Base-by-base conservation (phyloP, 2,888 invertebrate species). In the Uropetala carovei region DNA sequence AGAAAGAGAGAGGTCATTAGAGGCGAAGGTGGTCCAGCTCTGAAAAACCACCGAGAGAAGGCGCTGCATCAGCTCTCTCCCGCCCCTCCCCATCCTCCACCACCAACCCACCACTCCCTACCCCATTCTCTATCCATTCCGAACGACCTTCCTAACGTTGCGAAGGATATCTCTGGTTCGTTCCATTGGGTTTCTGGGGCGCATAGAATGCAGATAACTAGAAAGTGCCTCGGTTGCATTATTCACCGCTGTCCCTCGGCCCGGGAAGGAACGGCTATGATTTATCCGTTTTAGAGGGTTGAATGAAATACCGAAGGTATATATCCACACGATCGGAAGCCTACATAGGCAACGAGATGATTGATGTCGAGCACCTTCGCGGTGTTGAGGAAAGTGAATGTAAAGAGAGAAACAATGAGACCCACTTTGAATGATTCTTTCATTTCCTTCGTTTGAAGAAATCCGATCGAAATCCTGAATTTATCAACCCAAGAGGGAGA, bases 251-350 rank as follows among this genome's bases (percentile, higher is more conserved):
- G 43, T 43, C 43, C 43, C 64, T 83, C 56, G 56, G 43, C 83
- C n/a, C 83, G 75, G 11, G 89, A 30, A 43, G 64, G 27, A 64
- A n/a, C 60, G 22, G 60, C 43, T 64, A 89, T 89, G 89, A 89
- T 89, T 64, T 86, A 86, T 86, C 86, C 86, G 60, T 86, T 60
- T 30, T 83, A 43, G 83, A 1, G 83, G 56, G 89, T 89, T 89
- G 89, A 64, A 89, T 89, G 89, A 89, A 89, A 89, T 89, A 89
- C 60, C 18, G 60, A 60, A 30, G 27, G 59, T 86, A 27, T 86
- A n/a, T 43, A 14, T 16, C 83, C 75, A 64, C 13, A n/a, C n/a
- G 83, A 56, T 30, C n/a, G 64, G 18, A n/a, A 18, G 64, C 64
- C 11, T 16, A 4, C 43, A 56, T 57, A 43, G n/a, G 89, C 43